Percentiles rank a stretch among this genome's conserved stretches.
Evolutionary conservation across 2,888 invertebrate genomes (phyloP).

Genomic region (Elaeidobius kamerunicus): DNA sequence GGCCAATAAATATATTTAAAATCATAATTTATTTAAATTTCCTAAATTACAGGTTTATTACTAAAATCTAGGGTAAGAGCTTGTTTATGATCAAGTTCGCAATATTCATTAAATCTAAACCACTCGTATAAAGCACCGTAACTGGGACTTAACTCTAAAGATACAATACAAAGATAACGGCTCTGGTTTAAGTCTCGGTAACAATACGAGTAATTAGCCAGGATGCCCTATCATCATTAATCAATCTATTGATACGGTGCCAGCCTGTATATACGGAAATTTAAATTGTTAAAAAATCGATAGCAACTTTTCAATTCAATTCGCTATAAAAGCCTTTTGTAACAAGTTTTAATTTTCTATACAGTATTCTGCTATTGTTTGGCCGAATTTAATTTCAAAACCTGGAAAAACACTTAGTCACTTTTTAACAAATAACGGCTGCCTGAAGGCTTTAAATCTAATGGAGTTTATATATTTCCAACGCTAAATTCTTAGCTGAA

Average conservation of each 20-base stretch:
- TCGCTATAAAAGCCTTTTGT: conserved; percentile 17
- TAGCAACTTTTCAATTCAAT: conserved; percentile 24
- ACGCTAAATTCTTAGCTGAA: too few relatives aligned
- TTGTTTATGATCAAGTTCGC: too few relatives aligned
- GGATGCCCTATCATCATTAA: conserved; percentile 24
- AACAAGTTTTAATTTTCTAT: conserved; percentile 24
- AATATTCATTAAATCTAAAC: too few relatives aligned
- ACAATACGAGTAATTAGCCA: conserved; percentile 27
- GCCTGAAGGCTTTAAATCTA: too few relatives aligned
- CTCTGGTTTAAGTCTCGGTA: conserved; percentile 11
- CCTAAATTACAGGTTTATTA: too few relatives aligned
- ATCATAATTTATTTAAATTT: too few relatives aligned
- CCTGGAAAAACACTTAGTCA: conserved; percentile 23
- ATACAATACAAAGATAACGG: conserved; percentile 23
- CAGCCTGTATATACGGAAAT: conserved; percentile 17
- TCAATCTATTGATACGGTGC: conserved; percentile 28
- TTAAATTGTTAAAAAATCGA: conserved; percentile 29
- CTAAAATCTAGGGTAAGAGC: too few relatives aligned
- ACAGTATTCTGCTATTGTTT: conserved; percentile 14
- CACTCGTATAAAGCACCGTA: too few relatives aligned
- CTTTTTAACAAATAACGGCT: conserved; percentile 12
- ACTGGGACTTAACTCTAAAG: conserved; percentile 13
- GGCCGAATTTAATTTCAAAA: conserved; percentile 19
- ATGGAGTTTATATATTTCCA: too few relatives aligned
- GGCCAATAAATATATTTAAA: too few relatives aligned